These are phyloP conservation scores for Benitochromis conjunctus DNA, from an alignment of 2,113 vertebrate genomes.

Conservation along the genomic window DNA sequence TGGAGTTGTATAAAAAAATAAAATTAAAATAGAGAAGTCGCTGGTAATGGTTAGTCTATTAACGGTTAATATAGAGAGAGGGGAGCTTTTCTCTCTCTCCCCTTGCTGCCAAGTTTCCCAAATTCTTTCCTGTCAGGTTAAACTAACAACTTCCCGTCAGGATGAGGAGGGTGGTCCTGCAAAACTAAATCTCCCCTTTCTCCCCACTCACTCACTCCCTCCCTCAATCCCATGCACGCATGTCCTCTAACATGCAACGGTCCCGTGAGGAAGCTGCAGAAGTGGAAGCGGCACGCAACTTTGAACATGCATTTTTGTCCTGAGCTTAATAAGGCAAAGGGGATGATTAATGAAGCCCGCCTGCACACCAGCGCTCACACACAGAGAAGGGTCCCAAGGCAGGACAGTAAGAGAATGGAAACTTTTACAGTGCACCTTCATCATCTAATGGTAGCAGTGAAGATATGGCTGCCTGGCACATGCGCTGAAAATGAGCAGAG, in stretches of 20 bases:
- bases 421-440: constrained; percentile 59
- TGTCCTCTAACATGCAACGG: constrained; percentile 5
- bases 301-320: constrained; percentile 43
- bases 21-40: constrained; percentile 12
- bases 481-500: constrained; percentile 51
- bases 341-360: constrained; percentile 63
- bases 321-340: constrained; percentile 40
- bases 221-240: constrained; percentile 14
- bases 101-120: constrained; percentile 75
- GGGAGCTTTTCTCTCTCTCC: constrained; percentile 56
- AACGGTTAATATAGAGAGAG: constrained; percentile 67
- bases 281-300: neutral
- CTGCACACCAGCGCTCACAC: neutral
- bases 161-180: constrained; percentile 73
- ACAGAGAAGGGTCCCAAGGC: constrained; percentile 8
- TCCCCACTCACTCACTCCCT: neutral
- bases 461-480: constrained; percentile 40
- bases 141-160: constrained; percentile 88
- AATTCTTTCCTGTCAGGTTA: constrained; percentile 84
- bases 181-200: constrained; percentile 54
- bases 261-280: neutral
- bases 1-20: neutral
- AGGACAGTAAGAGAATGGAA: constrained; percentile 56
- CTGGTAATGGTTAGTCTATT: constrained; percentile 64
- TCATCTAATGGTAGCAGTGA: constrained; percentile 53